phyloP scores from a whole-genome alignment of 1,140 invertebrate species.

The Cryptotermes secundus region DNA sequence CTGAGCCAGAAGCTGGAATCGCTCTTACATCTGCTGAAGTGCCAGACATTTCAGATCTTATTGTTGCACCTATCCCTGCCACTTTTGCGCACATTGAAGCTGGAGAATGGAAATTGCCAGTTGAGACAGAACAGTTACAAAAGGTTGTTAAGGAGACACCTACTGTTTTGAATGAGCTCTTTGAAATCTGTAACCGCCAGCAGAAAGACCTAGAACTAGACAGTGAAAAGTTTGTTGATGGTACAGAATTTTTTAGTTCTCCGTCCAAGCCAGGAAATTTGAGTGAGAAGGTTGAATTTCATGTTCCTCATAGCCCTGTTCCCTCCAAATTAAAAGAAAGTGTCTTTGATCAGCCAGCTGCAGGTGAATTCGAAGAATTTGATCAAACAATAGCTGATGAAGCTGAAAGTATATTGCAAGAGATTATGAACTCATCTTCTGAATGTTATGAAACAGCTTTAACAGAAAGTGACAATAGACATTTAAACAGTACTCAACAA shows the following conservation, averaged over 20 bases:
- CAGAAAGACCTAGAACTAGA: conserved; percentile 9
- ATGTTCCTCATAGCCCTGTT: not conserved
- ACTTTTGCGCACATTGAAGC: not conserved
- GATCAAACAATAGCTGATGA: conserved; percentile 7
- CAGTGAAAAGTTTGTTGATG: not conserved
- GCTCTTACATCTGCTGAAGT: not conserved
- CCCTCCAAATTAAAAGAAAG: not conserved
- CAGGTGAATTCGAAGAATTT: not conserved
- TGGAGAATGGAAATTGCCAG: not conserved
- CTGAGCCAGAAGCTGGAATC: not conserved
- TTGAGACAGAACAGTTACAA: not conserved
- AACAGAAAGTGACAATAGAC: not conserved
- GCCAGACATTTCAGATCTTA: not conserved
- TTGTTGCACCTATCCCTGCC: not conserved
- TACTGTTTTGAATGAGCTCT: not conserved
- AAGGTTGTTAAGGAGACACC: not conserved
- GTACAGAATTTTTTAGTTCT: not conserved
- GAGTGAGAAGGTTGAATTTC: not conserved
- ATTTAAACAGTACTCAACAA: not conserved
- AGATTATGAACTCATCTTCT: not conserved
- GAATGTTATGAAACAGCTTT: not conserved
- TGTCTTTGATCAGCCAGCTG: not conserved
- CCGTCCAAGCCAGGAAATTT: not conserved
- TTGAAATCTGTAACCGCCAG: not conserved
- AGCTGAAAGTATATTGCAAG: not conserved